These are phyloP conservation scores for Loriculus beryllinus DNA, from an alignment of 2,797 vertebrate genomes.

Conservation along the genomic window DNA sequence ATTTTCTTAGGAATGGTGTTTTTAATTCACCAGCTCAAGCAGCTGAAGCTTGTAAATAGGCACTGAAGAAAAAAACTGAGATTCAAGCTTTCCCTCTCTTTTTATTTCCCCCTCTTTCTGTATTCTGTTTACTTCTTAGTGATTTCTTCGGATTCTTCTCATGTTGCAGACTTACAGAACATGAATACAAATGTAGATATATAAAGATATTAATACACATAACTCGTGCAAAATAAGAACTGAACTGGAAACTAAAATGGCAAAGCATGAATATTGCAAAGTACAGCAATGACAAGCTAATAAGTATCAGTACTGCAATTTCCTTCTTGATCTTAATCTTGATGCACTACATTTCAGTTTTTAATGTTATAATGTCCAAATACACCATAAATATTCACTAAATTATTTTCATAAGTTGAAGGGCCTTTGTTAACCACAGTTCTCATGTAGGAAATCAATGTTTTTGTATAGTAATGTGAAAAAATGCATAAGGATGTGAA, in stretches of 20 bases:
- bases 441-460: not conserved
- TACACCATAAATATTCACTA: not conserved
- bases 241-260: not conserved
- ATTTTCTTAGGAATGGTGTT: not conserved
- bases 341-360: not conserved
- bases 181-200: not conserved
- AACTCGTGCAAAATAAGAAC: not conserved
- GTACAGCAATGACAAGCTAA: not conserved
- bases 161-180: not conserved
- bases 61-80: not conserved
- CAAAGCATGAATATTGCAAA: not conserved
- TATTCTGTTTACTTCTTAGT: not conserved
- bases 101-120: not conserved
- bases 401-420: not conserved
- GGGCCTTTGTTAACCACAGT: not conserved
- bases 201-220: not conserved
- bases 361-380: not conserved
- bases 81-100: not conserved
- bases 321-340: not conserved
- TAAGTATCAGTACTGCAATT: not conserved
- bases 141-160: not conserved
- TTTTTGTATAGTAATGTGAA: not conserved
- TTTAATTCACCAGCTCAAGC: not conserved
- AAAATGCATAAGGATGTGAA: not conserved
- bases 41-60: not conserved